These are phyloP conservation scores for Cyprinus carpio DNA, from an alignment of 2,113 vertebrate genomes.

Conservation along the genomic window DNA sequence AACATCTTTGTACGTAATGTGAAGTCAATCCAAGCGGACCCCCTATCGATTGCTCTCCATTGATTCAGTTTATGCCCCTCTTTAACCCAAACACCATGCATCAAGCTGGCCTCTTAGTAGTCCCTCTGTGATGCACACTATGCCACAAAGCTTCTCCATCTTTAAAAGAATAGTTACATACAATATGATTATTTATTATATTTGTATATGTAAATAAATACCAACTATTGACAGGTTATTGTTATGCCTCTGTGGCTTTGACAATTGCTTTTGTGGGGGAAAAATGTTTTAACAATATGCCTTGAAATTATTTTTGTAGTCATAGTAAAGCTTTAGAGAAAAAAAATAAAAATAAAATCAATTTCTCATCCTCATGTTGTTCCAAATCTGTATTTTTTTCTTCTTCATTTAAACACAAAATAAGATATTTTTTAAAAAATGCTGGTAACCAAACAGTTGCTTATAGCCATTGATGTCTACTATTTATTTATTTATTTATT, in stretches of 20 bases:
- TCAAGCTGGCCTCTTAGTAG: background rate
- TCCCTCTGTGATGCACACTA: background rate
- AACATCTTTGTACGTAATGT: background rate
- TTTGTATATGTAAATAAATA: background rate
- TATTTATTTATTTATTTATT: no score
- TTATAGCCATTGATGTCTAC: no score
- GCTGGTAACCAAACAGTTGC: no score
- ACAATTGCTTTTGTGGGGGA: background rate
- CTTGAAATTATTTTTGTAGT: no score
- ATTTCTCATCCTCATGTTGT: no score
- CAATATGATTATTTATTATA: background rate
- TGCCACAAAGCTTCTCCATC: background rate
- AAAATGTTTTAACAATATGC: background rate
- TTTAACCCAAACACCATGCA: constrained; percentile 3
- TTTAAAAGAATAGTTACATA: background rate
- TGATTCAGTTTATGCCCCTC: background rate
- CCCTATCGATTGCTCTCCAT: background rate
- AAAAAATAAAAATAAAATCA: no score
- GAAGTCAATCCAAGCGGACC: background rate
- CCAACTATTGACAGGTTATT: background rate
- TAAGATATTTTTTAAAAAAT: no score
- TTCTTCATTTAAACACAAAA: no score
- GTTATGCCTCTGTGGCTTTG: background rate
- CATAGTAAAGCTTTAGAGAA: no score
- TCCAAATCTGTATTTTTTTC: no score